A percentile compares a stretch with the other conserved stretches of the same genome.
Evolutionary conservation across 2,797 vertebrate species (phyloP).

Genomic region (Anas bernieri): DNA sequence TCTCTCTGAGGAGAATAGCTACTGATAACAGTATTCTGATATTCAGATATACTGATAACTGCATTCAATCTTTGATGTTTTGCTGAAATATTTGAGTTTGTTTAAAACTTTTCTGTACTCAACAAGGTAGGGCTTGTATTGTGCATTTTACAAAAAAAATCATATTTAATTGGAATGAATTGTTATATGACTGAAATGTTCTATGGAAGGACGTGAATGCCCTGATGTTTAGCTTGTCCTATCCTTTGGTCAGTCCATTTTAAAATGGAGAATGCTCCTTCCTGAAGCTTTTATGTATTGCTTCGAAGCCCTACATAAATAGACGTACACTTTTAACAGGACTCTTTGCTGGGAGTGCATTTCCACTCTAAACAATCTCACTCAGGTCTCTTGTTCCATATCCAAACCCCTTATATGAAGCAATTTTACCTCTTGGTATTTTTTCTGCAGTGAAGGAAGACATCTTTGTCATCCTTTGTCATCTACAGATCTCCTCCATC

Average conservation of each 20-base stretch:
- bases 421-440: not conserved
- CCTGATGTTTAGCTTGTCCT: not conserved
- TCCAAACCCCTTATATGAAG: not conserved
- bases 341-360: not conserved
- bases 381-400: not conserved
- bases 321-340: not conserved
- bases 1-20: not conserved
- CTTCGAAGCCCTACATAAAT: not conserved
- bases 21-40: not conserved
- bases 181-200: not conserved
- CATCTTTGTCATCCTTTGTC: not conserved
- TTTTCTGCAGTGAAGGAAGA: not conserved
- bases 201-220: not conserved
- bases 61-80: not conserved
- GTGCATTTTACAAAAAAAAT: not conserved
- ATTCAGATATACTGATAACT: no score
- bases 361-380: not conserved
- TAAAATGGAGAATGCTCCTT: not conserved
- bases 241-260: not conserved
- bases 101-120: not conserved
- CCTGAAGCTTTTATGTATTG: not conserved
- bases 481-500: not conserved
- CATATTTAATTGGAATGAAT: not conserved
- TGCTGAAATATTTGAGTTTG: not conserved
- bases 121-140: not conserved